Base-by-base conservation (phyloP, 2,888 invertebrate genomes). In the Fragum whitleyi region DNA sequence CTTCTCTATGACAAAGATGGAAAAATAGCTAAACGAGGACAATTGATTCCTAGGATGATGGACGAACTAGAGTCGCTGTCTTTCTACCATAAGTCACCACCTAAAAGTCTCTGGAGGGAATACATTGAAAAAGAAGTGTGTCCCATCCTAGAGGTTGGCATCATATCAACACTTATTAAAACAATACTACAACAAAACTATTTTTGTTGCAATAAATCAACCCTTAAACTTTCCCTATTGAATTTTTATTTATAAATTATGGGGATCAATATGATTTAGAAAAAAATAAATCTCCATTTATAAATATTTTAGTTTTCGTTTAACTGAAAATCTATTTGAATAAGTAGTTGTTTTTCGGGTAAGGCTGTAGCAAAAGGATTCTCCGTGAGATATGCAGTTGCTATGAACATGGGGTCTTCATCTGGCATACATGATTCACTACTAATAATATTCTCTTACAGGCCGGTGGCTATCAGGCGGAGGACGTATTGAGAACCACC, bases 91-190 rank as follows among this genome's bases (percentile, higher is more conserved):
- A 81, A 84, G 53, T 70, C 79, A n/a, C 88, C 90, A 6, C 93
- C 93, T 11, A 93, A 92, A 74, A 92, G 92, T 1, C 84, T 92
- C 7, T 90, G 91, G 71, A 79, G 85, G 28, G 91, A 92, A 65
- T 92, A 92, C 90, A 90, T 92, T 59, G 86, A 90, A 14, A 74
- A 80, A 23, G 81, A 90, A 29, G 62, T 93, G 9, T 78, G 90
- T 21, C 92, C 93, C 5, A 68, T 92, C n/a, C 76, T 93, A 16
- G 87, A 92, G 72, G 89, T 89, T 83, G 79, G 90, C 87, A 73
- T 79, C 36, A 9, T 6, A n/a, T n/a, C n/a, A n/a, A n/a, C n/a
- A n/a, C n/a, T n/a, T n/a, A n/a, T n/a, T 1, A n/a, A n/a, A n/a
- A n/a, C n/a, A n/a, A n/a, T n/a, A n/a, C n/a, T n/a, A n/a, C n/a